These are phyloP conservation scores for Hyppa rectilinea DNA, from an alignment of 2,888 invertebrate genomes.

Conservation along the genomic window DNA sequence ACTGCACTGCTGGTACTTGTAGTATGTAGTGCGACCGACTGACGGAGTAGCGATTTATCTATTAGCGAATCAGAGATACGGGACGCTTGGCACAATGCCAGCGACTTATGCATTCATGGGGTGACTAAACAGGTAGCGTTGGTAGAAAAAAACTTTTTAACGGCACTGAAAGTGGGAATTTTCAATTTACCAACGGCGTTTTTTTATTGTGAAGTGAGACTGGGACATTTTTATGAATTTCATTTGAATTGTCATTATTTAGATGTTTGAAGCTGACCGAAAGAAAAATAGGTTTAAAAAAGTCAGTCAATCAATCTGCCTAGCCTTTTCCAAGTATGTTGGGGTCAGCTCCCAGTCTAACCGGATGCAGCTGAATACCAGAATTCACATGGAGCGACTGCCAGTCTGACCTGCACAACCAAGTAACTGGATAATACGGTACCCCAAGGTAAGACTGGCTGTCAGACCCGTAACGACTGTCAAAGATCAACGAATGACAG, in stretches of 20 bases:
- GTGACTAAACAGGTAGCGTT: conserved; percentile 68
- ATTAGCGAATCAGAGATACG: conserved; percentile 79
- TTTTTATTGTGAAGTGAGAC: neutral
- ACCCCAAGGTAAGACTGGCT: no score
- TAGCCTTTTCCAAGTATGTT: no score
- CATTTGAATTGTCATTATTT: neutral
- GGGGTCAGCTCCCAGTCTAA: no score
- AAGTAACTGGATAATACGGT: no score
- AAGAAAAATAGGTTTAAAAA: neutral
- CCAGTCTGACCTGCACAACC: no score
- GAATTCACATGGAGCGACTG: no score
- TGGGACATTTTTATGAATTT: neutral
- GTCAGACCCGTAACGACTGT: no score
- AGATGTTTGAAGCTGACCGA: neutral
- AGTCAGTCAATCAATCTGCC: no score
- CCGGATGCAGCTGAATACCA: no score
- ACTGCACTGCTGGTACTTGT: conserved; percentile 36
- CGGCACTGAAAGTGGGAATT: conserved; percentile 16
- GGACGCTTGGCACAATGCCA: conserved; percentile 73
- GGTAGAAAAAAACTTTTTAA: conserved; percentile 46
- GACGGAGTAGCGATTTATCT: conserved; percentile 76
- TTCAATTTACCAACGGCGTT: conserved; percentile 4
- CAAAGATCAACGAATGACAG: no score
- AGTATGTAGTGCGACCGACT: conserved; percentile 59
- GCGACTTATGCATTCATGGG: conserved; percentile 73